Percentiles rank a stretch among this genome's conserved stretches.
Evolutionary conservation across 2,113 vertebrate species (phyloP).

Genomic region (Balaenoptera acutorostrata): DNA sequence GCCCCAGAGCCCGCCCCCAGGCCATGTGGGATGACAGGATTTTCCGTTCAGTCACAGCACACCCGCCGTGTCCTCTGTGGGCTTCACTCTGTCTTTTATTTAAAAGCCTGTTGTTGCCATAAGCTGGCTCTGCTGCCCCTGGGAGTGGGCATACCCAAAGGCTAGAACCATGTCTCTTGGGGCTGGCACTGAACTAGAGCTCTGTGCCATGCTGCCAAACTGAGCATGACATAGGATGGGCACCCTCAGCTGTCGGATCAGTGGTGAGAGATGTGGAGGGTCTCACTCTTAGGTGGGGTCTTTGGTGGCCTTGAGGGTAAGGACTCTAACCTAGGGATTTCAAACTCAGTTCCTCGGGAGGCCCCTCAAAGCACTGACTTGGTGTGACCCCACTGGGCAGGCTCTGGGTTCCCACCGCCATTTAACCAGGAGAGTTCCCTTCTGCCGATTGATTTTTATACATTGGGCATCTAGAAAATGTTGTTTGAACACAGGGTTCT

Average conservation of each 20-base stretch:
- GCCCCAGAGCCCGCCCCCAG: neutral
- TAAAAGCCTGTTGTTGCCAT: neutral
- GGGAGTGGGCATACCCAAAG: too few relatives aligned
- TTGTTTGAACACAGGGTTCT: neutral
- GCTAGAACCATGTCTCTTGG: neutral
- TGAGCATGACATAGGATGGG: neutral
- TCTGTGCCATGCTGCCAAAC: neutral
- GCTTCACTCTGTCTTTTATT: neutral
- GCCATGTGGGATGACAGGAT: neutral
- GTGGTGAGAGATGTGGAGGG: neutral
- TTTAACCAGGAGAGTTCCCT: neutral
- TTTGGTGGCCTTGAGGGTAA: neutral
- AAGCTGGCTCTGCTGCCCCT: neutral
- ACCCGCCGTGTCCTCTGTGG: fast-evolving
- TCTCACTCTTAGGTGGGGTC: neutral
- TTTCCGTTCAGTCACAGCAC: neutral
- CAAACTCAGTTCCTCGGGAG: neutral
- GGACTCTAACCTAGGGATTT: neutral
- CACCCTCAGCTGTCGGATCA: fast-evolving
- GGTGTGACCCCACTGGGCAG: neutral
- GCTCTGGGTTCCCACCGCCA: neutral
- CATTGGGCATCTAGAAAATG: neutral
- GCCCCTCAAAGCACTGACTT: neutral
- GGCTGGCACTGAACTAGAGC: neutral
- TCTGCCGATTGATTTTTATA: neutral